These are phyloP conservation scores for Drosophila persimilis DNA, from an alignment of 1,140 invertebrate species.

Conservation along the genomic window DNA sequence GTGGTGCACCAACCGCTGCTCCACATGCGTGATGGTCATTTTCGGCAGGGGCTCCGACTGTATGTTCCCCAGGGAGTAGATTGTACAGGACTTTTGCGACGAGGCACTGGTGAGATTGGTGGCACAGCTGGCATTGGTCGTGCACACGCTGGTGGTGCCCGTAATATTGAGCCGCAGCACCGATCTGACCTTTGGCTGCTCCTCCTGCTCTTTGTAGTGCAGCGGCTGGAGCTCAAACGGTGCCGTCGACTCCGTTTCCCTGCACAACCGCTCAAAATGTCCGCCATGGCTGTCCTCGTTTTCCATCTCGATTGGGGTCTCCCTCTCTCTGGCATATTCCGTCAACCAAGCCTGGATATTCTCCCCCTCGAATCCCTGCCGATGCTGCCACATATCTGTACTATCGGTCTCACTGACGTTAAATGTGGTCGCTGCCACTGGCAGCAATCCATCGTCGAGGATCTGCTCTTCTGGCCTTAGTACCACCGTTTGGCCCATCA, in stretches of 20 bases:
- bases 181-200: neutral
- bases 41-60: slow-evolving; percentile 33
- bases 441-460: neutral
- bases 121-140: slow-evolving; percentile 13
- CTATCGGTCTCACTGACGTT: neutral
- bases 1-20: neutral
- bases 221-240: slow-evolving; percentile 50
- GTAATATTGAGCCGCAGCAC: neutral
- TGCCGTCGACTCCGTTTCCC: slow-evolving; percentile 54
- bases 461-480: slow-evolving; percentile 2
- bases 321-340: neutral
- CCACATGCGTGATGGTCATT: slow-evolving; percentile 28
- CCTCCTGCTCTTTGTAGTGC: neutral
- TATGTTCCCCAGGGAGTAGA: slow-evolving; percentile 33
- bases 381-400: slow-evolving; percentile 6
- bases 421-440: slow-evolving; percentile 23
- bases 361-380: slow-evolving; percentile 40
- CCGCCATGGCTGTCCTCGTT: neutral
- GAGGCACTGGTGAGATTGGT: slow-evolving; percentile 29
- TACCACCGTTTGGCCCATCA: slow-evolving; percentile 25
- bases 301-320: neutral
- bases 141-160: neutral
- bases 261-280: slow-evolving; percentile 52
- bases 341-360: slow-evolving; percentile 1
- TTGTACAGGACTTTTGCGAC: slow-evolving; percentile 32